A percentile compares a stretch with the other conserved stretches of the same genome.
phyloP scores from a whole-genome alignment of 1,140 invertebrate genomes.

The Theocolax elegans region DNA sequence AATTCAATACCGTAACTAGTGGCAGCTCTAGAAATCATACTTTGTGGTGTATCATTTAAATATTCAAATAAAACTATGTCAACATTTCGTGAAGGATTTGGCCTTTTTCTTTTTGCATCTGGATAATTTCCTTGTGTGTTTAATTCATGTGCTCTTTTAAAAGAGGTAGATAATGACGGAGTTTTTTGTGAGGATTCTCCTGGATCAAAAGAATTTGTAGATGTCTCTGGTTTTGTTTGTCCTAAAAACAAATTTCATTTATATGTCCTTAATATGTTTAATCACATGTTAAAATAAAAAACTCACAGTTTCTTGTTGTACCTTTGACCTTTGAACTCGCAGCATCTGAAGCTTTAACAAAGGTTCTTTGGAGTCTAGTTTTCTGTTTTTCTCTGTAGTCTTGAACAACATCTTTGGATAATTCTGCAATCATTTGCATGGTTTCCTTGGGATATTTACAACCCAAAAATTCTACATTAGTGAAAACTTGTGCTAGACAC shows the following conservation, averaged over 20 bases:
- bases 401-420: constrained; percentile 77
- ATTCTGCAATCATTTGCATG: constrained; percentile 79
- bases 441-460: constrained; percentile 85
- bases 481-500: constrained; percentile 84
- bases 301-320: constrained; percentile 69
- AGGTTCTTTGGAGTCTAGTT: constrained; percentile 78
- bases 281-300: constrained; percentile 5
- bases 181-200: not conserved
- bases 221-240: not conserved
- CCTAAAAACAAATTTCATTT: constrained; percentile 27
- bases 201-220: not conserved
- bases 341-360: constrained; percentile 82
- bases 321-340: constrained; percentile 78
- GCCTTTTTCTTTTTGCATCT: constrained; percentile 28
- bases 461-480: constrained; percentile 85
- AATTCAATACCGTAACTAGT: constrained; percentile 46
- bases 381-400: constrained; percentile 77
- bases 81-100: not conserved
- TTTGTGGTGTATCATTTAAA: constrained; percentile 49
- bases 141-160: constrained; percentile 15
- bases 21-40: constrained; percentile 49
- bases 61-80: constrained; percentile 57
- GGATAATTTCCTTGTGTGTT: not conserved
- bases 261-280: not conserved
- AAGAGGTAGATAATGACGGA: not conserved